A percentile compares a stretch with the other conserved stretches of the same genome.
Conservation (phyloP, 2,888 invertebrate genomes). For the Microctonus aethiopoides region DNA sequence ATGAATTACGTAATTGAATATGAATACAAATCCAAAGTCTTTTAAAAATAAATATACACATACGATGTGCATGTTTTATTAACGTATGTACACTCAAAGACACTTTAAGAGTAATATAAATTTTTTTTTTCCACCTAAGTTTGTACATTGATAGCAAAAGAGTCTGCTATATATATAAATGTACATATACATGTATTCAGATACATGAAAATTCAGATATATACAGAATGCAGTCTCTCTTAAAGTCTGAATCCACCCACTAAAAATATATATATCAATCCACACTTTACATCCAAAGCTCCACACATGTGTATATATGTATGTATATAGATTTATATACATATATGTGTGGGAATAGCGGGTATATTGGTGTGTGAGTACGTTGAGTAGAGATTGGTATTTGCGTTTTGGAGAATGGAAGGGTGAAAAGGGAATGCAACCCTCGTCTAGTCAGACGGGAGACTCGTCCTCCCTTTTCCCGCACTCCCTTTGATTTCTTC, state of each 20-base stretch:
- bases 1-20: background rate
- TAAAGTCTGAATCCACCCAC: conserved; percentile 9
- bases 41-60: background rate
- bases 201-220: too few relatives aligned
- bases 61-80: background rate
- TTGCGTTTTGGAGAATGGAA: conserved; percentile 33
- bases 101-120: conserved; percentile 4
- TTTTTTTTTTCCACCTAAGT: conserved; percentile 7
- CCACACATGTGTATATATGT: background rate
- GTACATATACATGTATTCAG: background rate
- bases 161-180: background rate
- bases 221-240: background rate
- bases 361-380: background rate
- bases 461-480: conserved; percentile 19
- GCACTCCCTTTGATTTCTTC: conserved; percentile 20
- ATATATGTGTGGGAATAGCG: background rate
- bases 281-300: too few relatives aligned
- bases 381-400: conserved; percentile 35
- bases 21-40: background rate
- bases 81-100: background rate
- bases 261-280: background rate
- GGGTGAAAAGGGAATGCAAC: conserved; percentile 33
- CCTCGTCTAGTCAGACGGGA: conserved; percentile 30
- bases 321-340: too few relatives aligned
- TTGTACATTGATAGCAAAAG: background rate